Percentiles rank a stretch among this genome's conserved stretches.
These are phyloP conservation scores for Silurus glanis DNA, from an alignment of 2,113 vertebrate species.

Conservation along the genomic window DNA sequence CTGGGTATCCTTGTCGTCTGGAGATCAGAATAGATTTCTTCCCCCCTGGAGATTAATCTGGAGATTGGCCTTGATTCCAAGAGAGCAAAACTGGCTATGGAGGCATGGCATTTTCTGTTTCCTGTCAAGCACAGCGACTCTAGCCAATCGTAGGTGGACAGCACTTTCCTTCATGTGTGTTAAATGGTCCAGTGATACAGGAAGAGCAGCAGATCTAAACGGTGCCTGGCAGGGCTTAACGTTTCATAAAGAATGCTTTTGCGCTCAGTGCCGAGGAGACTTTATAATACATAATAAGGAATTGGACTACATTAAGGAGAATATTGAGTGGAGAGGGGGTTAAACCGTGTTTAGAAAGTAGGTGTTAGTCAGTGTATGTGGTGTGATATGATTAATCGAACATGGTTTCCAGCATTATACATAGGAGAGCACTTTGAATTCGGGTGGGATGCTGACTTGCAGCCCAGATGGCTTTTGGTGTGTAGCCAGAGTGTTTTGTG, in stretches of 20 bases:
- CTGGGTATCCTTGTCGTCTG: neutral
- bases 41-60: neutral
- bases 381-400: neutral
- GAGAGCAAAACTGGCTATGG: neutral
- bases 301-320: neutral
- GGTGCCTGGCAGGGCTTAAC: neutral
- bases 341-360: neutral
- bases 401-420: neutral
- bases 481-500: constrained; percentile 2
- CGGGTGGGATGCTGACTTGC: constrained; percentile 23
- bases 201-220: neutral
- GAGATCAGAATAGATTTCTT: neutral
- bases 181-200: neutral
- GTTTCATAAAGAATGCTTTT: neutral
- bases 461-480: constrained; percentile 23
- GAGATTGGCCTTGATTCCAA: neutral
- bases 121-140: neutral
- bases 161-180: neutral
- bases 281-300: neutral
- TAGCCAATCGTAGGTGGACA: neutral
- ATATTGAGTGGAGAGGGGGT: neutral
- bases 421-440: constrained; percentile 10
- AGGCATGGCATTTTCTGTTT: neutral
- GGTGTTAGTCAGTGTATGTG: neutral
- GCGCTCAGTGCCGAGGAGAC: neutral